Evolutionary conservation across 2,797 vertebrate genomes (phyloP).

Genomic region (Characodon lateralis): DNA sequence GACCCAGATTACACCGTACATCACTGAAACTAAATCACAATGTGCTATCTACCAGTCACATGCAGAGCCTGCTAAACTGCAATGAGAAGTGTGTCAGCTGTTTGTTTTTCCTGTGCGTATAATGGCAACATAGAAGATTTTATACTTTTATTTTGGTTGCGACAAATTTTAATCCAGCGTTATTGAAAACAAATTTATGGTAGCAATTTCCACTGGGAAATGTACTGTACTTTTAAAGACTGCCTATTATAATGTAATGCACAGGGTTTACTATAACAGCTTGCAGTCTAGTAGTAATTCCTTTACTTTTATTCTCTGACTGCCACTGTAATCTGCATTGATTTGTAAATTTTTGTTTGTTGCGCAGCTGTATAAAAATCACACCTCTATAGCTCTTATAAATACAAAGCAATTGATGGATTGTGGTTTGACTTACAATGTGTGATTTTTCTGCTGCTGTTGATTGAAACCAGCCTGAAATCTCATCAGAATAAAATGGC

Average conservation of each 20-base stretch:
- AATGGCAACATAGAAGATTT: neutral
- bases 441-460: neutral
- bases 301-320: neutral
- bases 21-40: constrained; percentile 48
- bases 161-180: neutral
- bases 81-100: neutral
- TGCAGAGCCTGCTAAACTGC: constrained; percentile 4
- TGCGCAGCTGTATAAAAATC: neutral
- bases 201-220: neutral
- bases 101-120: constrained; percentile 6
- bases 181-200: neutral
- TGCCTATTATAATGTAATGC: neutral
- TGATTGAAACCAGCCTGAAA: neutral
- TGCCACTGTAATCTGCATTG: neutral
- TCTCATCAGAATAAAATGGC: neutral
- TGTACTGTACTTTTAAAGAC: neutral
- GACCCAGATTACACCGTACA: constrained; percentile 32
- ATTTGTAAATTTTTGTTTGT: neutral
- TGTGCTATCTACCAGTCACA: constrained; percentile 49
- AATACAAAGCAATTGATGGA: neutral
- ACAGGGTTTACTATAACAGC: neutral
- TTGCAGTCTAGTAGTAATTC: constrained; percentile 1
- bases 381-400: neutral
- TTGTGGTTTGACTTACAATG: constrained; percentile 5
- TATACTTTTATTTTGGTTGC: constrained; percentile 5